phyloP scores from a whole-genome alignment of 2,797 vertebrate genomes.

The Pseudocheirus occidentalis region DNA sequence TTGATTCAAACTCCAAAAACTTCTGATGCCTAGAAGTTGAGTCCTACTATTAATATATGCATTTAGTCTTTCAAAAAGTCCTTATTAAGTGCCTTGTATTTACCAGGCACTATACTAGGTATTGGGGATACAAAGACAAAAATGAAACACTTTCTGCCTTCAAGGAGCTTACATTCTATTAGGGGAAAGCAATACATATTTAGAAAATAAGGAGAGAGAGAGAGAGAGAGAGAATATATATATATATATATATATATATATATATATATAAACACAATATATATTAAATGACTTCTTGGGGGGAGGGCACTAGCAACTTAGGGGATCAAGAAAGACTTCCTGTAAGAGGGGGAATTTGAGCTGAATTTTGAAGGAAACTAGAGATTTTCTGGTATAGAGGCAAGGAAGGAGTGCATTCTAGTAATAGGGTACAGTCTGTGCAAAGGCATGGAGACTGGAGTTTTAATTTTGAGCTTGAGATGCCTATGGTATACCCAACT shows the following conservation, averaged over 20 bases:
- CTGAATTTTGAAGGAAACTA: neutral
- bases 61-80: neutral
- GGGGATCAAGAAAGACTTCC: neutral
- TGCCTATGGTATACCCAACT: neutral
- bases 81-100: neutral
- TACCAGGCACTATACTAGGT: neutral
- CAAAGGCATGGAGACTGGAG: neutral
- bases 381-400: neutral
- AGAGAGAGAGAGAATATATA: too few species aligned
- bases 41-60: neutral
- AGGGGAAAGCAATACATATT: neutral
- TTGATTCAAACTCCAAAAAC: neutral
- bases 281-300: neutral
- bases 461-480: neutral
- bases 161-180: neutral
- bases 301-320: neutral
- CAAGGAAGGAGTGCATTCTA: neutral
- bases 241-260: too few species aligned
- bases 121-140: neutral
- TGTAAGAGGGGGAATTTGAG: neutral
- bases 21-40: neutral
- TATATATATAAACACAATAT: neutral
- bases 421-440: neutral
- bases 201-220: neutral
- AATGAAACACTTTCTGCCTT: neutral